These are phyloP conservation scores for Sitophilus oryzae DNA, from an alignment of 1,140 invertebrate genomes.

Conservation along the genomic window DNA sequence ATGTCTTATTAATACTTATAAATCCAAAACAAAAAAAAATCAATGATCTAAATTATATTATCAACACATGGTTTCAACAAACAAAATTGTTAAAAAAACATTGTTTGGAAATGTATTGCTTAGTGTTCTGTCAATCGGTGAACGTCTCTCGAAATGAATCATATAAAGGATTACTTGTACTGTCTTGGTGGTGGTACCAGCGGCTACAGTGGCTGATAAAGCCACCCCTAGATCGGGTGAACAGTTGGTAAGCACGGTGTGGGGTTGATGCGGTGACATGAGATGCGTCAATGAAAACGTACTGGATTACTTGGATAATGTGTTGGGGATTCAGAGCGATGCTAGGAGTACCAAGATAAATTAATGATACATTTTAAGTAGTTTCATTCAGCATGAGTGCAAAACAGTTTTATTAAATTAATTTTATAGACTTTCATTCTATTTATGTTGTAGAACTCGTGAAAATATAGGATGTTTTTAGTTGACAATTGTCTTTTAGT, in stretches of 20 bases:
- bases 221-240: slow-evolving; percentile 56
- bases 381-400: neutral
- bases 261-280: slow-evolving; percentile 64
- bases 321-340: slow-evolving; percentile 59
- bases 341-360: slow-evolving; percentile 42
- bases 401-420: neutral
- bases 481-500: too few relatives aligned
- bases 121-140: slow-evolving; percentile 27
- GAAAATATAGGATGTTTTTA: too few relatives aligned
- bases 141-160: slow-evolving; percentile 19
- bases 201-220: slow-evolving; percentile 47
- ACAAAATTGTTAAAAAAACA: too few relatives aligned
- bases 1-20: too few relatives aligned
- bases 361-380: neutral
- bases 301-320: slow-evolving; percentile 62
- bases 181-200: slow-evolving; percentile 43
- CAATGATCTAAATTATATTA: too few relatives aligned
- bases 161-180: slow-evolving; percentile 43
- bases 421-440: neutral
- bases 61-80: too few relatives aligned
- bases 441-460: neutral
- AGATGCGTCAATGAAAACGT: slow-evolving; percentile 68
- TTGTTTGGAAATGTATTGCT: slow-evolving; percentile 33
- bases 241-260: slow-evolving; percentile 62
- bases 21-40: too few relatives aligned